Percentiles rank a stretch among this genome's conserved stretches.
Conservation (phyloP, 2,113 vertebrate species). For the Myrmophylax atrothorax region DNA sequence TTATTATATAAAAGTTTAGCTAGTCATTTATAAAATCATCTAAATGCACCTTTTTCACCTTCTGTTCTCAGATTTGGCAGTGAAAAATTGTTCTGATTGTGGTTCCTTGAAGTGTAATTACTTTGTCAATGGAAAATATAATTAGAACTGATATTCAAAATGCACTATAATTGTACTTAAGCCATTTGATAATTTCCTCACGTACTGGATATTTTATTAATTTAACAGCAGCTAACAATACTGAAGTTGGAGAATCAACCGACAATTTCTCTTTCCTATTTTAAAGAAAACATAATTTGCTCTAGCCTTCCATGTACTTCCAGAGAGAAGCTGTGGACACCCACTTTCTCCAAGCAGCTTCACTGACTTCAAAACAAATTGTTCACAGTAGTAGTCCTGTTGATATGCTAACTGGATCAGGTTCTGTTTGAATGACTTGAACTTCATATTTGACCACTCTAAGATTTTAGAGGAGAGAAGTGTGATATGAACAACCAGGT, state of each 20-base stretch:
- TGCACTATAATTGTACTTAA: constrained; percentile 73
- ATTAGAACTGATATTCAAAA: constrained; percentile 80
- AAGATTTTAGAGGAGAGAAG: not conserved
- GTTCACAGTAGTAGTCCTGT: not conserved
- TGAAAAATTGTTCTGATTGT: constrained; percentile 74
- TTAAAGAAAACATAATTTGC: constrained; percentile 51
- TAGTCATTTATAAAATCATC: constrained; percentile 73
- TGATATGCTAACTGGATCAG: not conserved
- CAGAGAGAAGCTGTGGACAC: not conserved
- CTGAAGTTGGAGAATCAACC: constrained; percentile 62
- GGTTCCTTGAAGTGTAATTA: constrained; percentile 77
- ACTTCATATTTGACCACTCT: constrained; percentile 21
- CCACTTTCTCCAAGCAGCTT: not conserved
- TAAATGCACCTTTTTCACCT: constrained; percentile 76
- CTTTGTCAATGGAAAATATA: constrained; percentile 80
- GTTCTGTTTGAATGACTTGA: constrained; percentile 9
- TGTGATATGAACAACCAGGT: not conserved
- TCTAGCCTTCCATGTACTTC: constrained; percentile 42
- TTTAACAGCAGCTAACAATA: constrained; percentile 70
- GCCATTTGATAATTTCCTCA: constrained; percentile 74
- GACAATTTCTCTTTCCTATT: constrained; percentile 41
- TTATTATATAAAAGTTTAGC: constrained; percentile 69
- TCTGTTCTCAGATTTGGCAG: constrained; percentile 77
- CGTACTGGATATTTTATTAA: constrained; percentile 71
- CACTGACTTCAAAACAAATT: not conserved